Evolutionary conservation across 1,140 invertebrate genomes (phyloP).

Genomic region (Drosophila obscura): DNA sequence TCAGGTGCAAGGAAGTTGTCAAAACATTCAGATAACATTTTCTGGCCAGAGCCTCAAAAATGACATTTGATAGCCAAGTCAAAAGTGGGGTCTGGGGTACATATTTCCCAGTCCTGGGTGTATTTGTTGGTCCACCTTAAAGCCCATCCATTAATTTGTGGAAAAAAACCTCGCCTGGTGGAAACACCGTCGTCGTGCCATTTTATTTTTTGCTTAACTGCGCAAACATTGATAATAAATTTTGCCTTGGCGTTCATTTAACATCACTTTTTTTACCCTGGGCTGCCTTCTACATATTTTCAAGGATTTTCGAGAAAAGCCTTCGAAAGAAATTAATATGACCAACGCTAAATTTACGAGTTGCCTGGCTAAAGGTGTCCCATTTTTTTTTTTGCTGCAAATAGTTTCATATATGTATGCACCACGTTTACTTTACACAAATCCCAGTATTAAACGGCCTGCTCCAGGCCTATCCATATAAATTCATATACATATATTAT

Average conservation of each 20-base stretch:
- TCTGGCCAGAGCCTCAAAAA: conserved; percentile 5
- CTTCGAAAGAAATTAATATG: conserved; percentile 44
- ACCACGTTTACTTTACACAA: too few relatives aligned
- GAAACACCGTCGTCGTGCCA: conserved; percentile 1
- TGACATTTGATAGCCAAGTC: conserved; percentile 12
- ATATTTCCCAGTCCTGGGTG: conserved; percentile 1
- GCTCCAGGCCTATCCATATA: too few relatives aligned
- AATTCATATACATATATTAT: too few relatives aligned
- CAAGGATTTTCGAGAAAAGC: conserved; percentile 32
- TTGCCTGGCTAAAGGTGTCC: conserved; percentile 17
- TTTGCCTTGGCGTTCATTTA: conserved; percentile 27
- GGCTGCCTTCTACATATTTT: conserved; percentile 35
- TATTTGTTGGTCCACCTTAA: conserved; percentile 28
- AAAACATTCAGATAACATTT: conserved; percentile 54
- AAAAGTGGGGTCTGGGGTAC: neutral
- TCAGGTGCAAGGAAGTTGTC: conserved; percentile 59
- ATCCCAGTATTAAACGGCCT: too few relatives aligned
- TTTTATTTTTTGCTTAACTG: conserved; percentile 40
- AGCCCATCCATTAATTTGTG: conserved; percentile 24
- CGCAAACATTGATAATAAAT: conserved; percentile 32
- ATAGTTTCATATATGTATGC: conserved; percentile 15
- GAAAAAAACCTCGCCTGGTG: conserved; percentile 2
- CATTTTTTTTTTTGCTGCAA: conserved; percentile 12
- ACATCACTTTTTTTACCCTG: conserved; percentile 25
- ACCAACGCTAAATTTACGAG: conserved; percentile 40